A percentile compares a stretch with the other conserved stretches of the same genome.
Conservation (phyloP, 2,888 invertebrate genomes). For the Dicyrtomina minuta region DNA sequence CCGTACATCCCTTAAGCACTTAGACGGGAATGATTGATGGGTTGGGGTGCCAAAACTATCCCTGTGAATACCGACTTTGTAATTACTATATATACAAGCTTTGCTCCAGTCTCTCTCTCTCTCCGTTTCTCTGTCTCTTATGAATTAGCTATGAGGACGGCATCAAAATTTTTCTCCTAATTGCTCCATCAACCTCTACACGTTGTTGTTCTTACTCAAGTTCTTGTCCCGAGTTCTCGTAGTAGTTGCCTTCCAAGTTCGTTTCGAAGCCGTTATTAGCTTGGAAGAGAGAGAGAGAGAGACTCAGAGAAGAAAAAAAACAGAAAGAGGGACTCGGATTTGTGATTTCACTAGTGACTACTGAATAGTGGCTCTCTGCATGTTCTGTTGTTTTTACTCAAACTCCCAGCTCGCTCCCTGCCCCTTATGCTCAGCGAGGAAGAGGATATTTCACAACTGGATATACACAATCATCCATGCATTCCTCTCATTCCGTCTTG, state of each 20-base stretch:
- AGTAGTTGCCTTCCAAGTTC: neutral
- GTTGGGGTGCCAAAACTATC: constrained; percentile 40
- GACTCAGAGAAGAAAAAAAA: neutral
- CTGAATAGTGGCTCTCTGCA: neutral
- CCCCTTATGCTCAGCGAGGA: too few species aligned
- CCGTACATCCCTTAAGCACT: constrained; percentile 39
- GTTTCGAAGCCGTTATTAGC: constrained; percentile 11
- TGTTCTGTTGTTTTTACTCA: neutral
- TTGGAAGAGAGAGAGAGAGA: neutral
- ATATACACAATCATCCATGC: constrained; percentile 9
- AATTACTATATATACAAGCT: constrained; percentile 34
- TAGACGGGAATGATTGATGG: constrained; percentile 45
- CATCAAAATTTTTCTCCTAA: constrained; percentile 33
- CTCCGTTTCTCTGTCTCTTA: constrained; percentile 26
- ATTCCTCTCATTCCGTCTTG: constrained; percentile 5
- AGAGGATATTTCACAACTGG: neutral
- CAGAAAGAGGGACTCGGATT: neutral
- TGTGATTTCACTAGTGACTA: neutral
- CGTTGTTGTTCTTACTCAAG: constrained; percentile 18
- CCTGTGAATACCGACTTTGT: constrained; percentile 32
- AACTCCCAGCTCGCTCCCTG: neutral
- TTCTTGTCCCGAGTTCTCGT: neutral
- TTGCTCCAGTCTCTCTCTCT: constrained; percentile 1
- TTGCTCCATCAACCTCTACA: constrained; percentile 30
- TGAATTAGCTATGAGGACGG: constrained; percentile 42